These are phyloP conservation scores for Ariopsis seemanni DNA, from an alignment of 2,113 vertebrate genomes.

Conservation along the genomic window DNA sequence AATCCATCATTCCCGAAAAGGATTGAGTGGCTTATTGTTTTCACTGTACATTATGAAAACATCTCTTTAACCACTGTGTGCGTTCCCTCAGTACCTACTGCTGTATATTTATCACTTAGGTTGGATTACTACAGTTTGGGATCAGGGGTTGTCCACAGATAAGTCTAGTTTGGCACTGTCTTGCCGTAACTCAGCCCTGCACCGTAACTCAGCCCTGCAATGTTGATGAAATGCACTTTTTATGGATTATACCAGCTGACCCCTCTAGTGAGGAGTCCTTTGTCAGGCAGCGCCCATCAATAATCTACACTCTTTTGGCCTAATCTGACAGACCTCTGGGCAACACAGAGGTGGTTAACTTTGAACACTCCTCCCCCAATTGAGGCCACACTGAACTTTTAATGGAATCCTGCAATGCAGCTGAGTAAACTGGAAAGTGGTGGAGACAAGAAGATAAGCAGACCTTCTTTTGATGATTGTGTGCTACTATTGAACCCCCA, in stretches of 20 bases:
- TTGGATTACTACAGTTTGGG: slow-evolving; percentile 30
- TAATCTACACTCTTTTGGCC: slow-evolving; percentile 35
- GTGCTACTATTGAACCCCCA: slow-evolving; percentile 72
- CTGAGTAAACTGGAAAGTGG: slow-evolving; percentile 59
- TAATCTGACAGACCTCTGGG: slow-evolving; percentile 38
- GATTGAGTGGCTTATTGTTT: neutral
- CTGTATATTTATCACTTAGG: slow-evolving; percentile 12
- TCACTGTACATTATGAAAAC: neutral
- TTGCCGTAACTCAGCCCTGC: slow-evolving; percentile 33
- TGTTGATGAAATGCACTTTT: slow-evolving; percentile 28
- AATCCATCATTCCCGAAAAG: slow-evolving; percentile 11
- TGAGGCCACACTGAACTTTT: slow-evolving; percentile 33
- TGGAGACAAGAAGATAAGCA: slow-evolving; percentile 69
- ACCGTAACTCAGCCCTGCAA: slow-evolving; percentile 11
- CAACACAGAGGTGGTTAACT: slow-evolving; percentile 44
- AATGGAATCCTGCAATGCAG: slow-evolving; percentile 57
- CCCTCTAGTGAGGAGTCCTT: slow-evolving; percentile 37
- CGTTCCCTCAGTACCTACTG: neutral
- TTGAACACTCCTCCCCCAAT: slow-evolving; percentile 34
- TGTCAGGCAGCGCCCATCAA: slow-evolving; percentile 45
- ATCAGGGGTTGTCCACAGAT: slow-evolving; percentile 41
- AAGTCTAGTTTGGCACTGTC: slow-evolving; percentile 37
- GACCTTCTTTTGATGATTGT: slow-evolving; percentile 65
- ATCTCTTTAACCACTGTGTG: slow-evolving; percentile 10
- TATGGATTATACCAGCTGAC: slow-evolving; percentile 45